Percentiles rank a stretch among this genome's conserved stretches.
Conservation (phyloP, 1,140 invertebrate species). For the Ips nitidus region DNA sequence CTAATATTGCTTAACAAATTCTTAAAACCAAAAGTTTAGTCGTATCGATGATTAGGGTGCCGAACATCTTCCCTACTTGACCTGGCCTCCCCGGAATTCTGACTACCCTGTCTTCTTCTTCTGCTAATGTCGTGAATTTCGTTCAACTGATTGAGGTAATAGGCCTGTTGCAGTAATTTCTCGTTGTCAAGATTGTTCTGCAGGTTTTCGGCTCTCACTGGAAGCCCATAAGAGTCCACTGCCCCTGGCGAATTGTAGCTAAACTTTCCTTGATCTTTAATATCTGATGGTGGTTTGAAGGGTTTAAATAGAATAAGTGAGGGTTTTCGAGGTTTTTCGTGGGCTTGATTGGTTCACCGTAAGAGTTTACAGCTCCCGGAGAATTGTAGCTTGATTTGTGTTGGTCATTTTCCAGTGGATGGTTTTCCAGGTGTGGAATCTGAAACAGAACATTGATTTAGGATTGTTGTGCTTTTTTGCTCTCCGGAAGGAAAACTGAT, state of each 20-base stretch:
- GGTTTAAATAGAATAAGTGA: background rate
- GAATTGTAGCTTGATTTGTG: slow-evolving; percentile 25
- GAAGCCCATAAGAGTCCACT: slow-evolving; percentile 4
- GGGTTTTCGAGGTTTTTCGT: background rate
- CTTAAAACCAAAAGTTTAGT: background rate
- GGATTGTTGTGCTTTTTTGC: too few relatives aligned
- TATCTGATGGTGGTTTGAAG: background rate
- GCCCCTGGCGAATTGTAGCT: slow-evolving; percentile 8
- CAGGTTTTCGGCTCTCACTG: background rate
- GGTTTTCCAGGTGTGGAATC: slow-evolving; percentile 25
- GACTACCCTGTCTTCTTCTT: slow-evolving; percentile 12
- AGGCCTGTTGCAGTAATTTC: slow-evolving; percentile 1
- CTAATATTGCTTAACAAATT: too few relatives aligned
- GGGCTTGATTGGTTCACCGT: slow-evolving; percentile 16
- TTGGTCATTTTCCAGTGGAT: slow-evolving; percentile 31
- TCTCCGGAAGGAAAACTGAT: background rate
- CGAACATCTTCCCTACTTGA: background rate
- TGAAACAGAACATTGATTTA: slow-evolving; percentile 9
- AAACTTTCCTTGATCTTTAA: background rate
- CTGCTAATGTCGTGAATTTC: slow-evolving; percentile 14
- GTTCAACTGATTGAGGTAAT: slow-evolving; percentile 21
- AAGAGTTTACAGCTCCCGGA: slow-evolving; percentile 31
- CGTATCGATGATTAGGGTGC: slow-evolving; percentile 4
- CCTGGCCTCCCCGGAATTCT: background rate
- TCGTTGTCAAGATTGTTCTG: background rate